Evolutionary conservation across 1,140 invertebrate genomes (phyloP).

Genomic region (Streblospio benedicti): DNA sequence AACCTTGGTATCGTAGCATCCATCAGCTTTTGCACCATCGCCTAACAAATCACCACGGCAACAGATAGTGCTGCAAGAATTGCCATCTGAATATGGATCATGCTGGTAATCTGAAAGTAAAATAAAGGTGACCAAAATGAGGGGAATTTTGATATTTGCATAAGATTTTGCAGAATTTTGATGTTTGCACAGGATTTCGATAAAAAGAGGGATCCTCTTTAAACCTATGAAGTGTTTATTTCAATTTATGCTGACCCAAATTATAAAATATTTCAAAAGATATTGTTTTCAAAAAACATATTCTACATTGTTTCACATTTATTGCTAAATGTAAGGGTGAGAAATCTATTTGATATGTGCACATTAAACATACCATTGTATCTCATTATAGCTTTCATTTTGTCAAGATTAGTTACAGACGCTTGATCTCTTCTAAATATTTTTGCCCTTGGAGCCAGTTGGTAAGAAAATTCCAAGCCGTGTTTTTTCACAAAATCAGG

Average conservation of each 20-base stretch:
- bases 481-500: slow-evolving; percentile 28
- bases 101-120: slow-evolving; percentile 33
- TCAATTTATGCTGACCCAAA: neutral
- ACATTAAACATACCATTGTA: slow-evolving; percentile 37
- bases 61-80: slow-evolving; percentile 38
- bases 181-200: too few species aligned
- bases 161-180: too few species aligned
- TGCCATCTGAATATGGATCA: slow-evolving; percentile 36
- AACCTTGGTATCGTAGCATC: slow-evolving; percentile 45
- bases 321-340: neutral
- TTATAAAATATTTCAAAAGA: neutral
- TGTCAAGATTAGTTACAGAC: slow-evolving; percentile 31
- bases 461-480: slow-evolving; percentile 37
- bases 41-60: slow-evolving; percentile 36
- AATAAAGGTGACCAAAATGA: neutral
- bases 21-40: slow-evolving; percentile 23
- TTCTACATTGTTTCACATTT: neutral
- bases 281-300: neutral
- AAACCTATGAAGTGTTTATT: neutral
- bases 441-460: slow-evolving; percentile 40
- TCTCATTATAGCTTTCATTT: slow-evolving; percentile 41
- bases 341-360: neutral
- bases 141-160: too few species aligned
- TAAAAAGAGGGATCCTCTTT: neutral
- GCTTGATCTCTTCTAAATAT: slow-evolving; percentile 43